Evolutionary conservation across 2,888 invertebrate species (phyloP), one percentile per base, ranked within the genome.

Genomic region (Nudaria mundana): DNA sequence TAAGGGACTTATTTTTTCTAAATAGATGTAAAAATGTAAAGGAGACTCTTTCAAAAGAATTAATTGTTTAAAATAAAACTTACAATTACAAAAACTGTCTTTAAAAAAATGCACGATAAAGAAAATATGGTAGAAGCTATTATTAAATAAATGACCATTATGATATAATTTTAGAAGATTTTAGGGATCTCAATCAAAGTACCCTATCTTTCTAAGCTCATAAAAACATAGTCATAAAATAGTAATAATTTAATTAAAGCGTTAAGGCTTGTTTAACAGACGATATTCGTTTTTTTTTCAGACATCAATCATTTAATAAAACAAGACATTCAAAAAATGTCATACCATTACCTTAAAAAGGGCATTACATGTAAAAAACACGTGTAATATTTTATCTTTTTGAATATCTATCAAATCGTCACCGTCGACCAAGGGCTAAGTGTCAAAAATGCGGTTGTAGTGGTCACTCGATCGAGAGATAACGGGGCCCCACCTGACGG

Each of bases 341-440:
- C 4, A 39, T n/a, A 29, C 35, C 28, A 31, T 30, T 30, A 36
- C 40, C 40, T n/a, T 38, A 40, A 47, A 55, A 52, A 36, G 15
- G 31, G 33, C 49, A 52, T 59, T 47, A 59, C 56, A 52, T 37
- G 26, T 24, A 44, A 75, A 35, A 76, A 79, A 82, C 79, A 81
- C 72, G 76, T 82, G 84, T 84, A 54, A 55, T 52, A 70, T 70
- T 63, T 68, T 72, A 68, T 65, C 70, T 63, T 56, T n/a, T 55
- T 55, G 58, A 58, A 66, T 75, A 77, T 79, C 76, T 60, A 67
- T 72, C 63, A 61, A 59, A 66, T 68, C 70, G 78, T 79, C 76
- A 65, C 56, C 63, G 55, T 58, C 54, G 52, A 66, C 52, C 25
- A 34, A 53, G 54, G 50, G 52, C 12, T 45, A 62, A 58, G 57